Evolutionary conservation across 2,113 vertebrate genomes (phyloP).

Genomic region (Astatoreochromis straeleni): DNA sequence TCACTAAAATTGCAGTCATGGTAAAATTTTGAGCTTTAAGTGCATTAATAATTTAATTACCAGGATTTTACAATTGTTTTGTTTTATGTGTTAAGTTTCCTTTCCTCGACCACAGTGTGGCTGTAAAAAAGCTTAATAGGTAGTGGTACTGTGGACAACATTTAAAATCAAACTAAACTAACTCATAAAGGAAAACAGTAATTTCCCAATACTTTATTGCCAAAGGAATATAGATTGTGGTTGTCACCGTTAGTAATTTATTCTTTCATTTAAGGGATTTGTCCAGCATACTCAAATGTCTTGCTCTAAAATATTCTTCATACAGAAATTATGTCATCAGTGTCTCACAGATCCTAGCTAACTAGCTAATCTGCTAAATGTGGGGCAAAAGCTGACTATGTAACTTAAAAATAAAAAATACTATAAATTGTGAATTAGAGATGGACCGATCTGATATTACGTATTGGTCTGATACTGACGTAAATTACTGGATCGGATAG

Average conservation of each 20-base stretch:
- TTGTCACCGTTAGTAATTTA: neutral
- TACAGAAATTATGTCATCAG: neutral
- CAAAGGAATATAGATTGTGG: neutral
- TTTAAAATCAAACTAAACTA: neutral
- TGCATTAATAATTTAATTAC: neutral
- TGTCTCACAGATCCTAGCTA: neutral
- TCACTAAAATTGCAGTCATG: neutral
- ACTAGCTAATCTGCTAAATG: neutral
- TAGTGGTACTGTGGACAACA: neutral
- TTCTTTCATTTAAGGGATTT: neutral
- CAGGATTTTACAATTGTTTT: neutral
- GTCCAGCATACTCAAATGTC: neutral
- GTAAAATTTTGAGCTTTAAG: neutral
- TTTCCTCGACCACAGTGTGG: neutral
- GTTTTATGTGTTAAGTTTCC: neutral
- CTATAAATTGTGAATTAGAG: neutral
- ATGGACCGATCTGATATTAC: neutral
- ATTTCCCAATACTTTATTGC: neutral
- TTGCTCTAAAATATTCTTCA: neutral
- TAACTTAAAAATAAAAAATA: neutral
- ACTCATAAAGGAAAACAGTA: neutral
- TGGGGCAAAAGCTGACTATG: neutral
- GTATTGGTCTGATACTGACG: fast-evolving
- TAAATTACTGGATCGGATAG: neutral
- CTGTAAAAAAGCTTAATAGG: neutral